Percentiles rank a stretch among this genome's conserved stretches.
phyloP scores from a whole-genome alignment of 1,140 invertebrate genomes.

The Coboldia fuscipes region DNA sequence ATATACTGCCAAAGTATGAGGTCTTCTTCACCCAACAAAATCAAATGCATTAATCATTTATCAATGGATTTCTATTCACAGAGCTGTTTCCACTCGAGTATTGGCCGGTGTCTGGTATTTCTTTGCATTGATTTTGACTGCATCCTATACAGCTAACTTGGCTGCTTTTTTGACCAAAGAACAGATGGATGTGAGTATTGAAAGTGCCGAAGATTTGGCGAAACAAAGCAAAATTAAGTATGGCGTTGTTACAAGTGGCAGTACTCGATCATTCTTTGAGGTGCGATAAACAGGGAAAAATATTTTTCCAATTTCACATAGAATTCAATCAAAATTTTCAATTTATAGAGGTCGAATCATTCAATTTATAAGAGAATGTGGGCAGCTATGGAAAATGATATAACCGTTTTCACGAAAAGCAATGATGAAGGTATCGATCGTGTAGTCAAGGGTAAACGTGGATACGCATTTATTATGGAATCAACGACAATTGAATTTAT shows the following conservation, averaged over 20 bases:
- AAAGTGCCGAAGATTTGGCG: slow-evolving; percentile 71
- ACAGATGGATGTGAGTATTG: slow-evolving; percentile 64
- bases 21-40: slow-evolving; percentile 26
- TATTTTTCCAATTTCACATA: slow-evolving; percentile 8
- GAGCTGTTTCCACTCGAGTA: slow-evolving; percentile 60
- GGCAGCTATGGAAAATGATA: slow-evolving; percentile 52
- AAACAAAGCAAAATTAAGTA: slow-evolving; percentile 78
- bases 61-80: slow-evolving; percentile 41
- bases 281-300: slow-evolving; percentile 40
- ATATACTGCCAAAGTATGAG: slow-evolving; percentile 48
- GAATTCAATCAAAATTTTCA: slow-evolving; percentile 1
- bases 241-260: slow-evolving; percentile 36
- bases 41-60: neutral
- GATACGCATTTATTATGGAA: slow-evolving; percentile 90
- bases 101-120: slow-evolving; percentile 88
- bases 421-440: slow-evolving; percentile 65
- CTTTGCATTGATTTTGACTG: slow-evolving; percentile 88
- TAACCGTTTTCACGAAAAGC: slow-evolving; percentile 48
- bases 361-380: slow-evolving; percentile 29
- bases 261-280: slow-evolving; percentile 1
- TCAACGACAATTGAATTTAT: slow-evolving; percentile 80
- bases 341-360: slow-evolving; percentile 16
- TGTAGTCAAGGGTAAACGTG: slow-evolving; percentile 51
- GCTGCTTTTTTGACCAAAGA: slow-evolving; percentile 85
- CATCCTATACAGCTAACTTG: slow-evolving; percentile 88